A percentile compares a stretch with the other conserved stretches of the same genome.
Conservation (phyloP, 2,888 invertebrate species). For the Phasia obesa region DNA sequence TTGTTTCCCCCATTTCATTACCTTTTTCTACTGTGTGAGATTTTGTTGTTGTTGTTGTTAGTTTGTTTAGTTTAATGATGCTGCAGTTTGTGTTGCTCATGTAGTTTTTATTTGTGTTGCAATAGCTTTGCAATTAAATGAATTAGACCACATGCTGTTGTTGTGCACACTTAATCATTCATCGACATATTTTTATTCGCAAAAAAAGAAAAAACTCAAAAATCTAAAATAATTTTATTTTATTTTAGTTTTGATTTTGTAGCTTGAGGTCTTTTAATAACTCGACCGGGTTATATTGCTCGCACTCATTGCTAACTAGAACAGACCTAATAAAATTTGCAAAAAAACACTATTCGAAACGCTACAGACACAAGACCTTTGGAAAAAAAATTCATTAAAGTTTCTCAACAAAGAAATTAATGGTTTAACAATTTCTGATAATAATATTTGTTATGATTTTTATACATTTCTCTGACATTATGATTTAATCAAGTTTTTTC, state of each 20-base stretch:
- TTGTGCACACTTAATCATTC: slow-evolving; percentile 79
- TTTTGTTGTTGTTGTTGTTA: slow-evolving; percentile 23
- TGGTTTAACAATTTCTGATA: background rate
- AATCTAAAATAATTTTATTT: slow-evolving; percentile 41
- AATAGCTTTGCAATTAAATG: slow-evolving; percentile 77
- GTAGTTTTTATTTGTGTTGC: slow-evolving; percentile 32
- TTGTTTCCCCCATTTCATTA: slow-evolving; percentile 52
- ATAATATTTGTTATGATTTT: background rate
- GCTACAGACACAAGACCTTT: background rate
- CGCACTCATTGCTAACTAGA: slow-evolving; percentile 16
- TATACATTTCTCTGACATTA: background rate
- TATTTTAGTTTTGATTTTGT: slow-evolving; percentile 41
- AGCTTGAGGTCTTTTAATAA: slow-evolving; percentile 46
- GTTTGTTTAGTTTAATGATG: slow-evolving; percentile 46
- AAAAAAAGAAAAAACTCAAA: slow-evolving; percentile 18
- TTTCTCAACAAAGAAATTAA: too few relatives aligned
- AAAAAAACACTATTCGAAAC: background rate
- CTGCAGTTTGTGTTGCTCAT: slow-evolving; percentile 27
- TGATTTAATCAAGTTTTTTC: slow-evolving; percentile 44
- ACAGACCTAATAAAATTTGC: slow-evolving; percentile 5
- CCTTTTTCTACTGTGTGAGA: slow-evolving; percentile 58
- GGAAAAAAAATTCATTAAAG: background rate
- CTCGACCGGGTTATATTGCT: slow-evolving; percentile 28
- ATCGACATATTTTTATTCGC: slow-evolving; percentile 73
- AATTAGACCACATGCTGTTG: slow-evolving; percentile 75